phyloP scores from a whole-genome alignment of 2,113 vertebrate genomes.

The Pelobates fuscus region DNA sequence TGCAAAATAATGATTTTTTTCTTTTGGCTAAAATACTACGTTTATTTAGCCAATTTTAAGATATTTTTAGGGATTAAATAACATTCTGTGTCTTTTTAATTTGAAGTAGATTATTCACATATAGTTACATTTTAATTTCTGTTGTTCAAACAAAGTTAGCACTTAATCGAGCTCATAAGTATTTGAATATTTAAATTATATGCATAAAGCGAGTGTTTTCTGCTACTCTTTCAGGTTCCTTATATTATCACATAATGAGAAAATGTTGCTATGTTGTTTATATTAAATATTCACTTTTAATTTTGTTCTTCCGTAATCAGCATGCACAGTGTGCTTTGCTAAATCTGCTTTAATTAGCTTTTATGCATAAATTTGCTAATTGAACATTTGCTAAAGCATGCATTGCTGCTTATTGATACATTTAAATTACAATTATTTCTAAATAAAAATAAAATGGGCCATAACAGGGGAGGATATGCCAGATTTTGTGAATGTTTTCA shows the following conservation, averaged over 20 bases:
- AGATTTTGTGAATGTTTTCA: conserved; percentile 1
- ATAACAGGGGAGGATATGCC: conserved; percentile 3
- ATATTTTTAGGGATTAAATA: too few species aligned
- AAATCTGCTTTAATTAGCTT: conserved; percentile 43
- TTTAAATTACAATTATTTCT: conserved; percentile 34
- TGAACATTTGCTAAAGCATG: conserved; percentile 40
- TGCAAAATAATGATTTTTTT: too few species aligned
- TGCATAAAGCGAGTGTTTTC: conserved; percentile 13
- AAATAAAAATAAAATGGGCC: conserved; percentile 28
- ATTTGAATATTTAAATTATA: conserved; percentile 4
- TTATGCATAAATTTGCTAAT: conserved; percentile 37
- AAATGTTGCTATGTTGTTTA: conserved; percentile 12
- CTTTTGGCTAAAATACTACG: too few species aligned
- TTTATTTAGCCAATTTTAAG: too few species aligned
- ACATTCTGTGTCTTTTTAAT: too few species aligned
- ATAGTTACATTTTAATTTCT: too few species aligned
- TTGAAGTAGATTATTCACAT: too few species aligned
- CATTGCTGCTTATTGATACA: conserved; percentile 32
- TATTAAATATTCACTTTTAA: conserved; percentile 41
- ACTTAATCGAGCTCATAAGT: too few species aligned
- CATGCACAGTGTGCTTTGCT: conserved; percentile 18
- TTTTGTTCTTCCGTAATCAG: conserved; percentile 35
- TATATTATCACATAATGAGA: conserved; percentile 25
- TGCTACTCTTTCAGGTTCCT: not conserved
- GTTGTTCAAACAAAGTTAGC: too few species aligned